Evolutionary conservation across 2,797 vertebrate species (phyloP).

Genomic region (Macroramphosus scolopax): DNA sequence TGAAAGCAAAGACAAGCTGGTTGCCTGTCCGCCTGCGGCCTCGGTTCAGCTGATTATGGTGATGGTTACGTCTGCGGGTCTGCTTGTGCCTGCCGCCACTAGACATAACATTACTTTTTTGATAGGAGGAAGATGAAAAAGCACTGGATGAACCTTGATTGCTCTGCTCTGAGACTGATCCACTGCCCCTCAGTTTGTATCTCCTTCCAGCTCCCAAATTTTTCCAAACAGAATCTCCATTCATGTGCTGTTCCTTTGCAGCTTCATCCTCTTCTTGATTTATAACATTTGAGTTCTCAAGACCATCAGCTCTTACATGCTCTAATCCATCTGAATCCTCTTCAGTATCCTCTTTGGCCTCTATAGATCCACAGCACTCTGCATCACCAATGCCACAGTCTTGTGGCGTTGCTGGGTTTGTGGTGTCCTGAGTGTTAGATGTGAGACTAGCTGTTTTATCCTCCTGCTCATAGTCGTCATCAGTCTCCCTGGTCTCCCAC

Average conservation of each 20-base stretch:
- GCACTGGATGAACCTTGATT: conserved; percentile 43
- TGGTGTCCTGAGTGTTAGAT: conserved; percentile 51
- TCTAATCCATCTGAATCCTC: conserved; percentile 52
- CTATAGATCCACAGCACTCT: conserved; percentile 48
- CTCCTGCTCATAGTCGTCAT: conserved; percentile 38
- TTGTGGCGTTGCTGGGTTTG: conserved; percentile 35
- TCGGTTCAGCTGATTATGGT: conserved; percentile 75
- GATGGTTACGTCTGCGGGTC: conserved; percentile 75
- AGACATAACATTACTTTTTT: conserved; percentile 65
- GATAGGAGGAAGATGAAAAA: conserved; percentile 58
- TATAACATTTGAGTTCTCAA: conserved; percentile 42
- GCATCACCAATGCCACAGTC: conserved; percentile 52
- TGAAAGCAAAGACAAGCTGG: conserved; percentile 70
- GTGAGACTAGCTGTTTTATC: conserved; percentile 36
- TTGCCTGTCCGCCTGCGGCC: conserved; percentile 68
- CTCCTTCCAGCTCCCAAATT: conserved; percentile 62
- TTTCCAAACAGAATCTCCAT: conserved; percentile 69
- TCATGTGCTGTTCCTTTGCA: conserved; percentile 64
- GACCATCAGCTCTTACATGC: conserved; percentile 36
- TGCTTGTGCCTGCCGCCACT: conserved; percentile 81
- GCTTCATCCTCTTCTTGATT: conserved; percentile 69
- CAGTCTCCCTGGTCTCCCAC: conserved; percentile 34
- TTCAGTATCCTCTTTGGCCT: conserved; percentile 57
- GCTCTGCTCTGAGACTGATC: conserved; percentile 57
- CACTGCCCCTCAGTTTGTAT: conserved; percentile 64